Conservation (phyloP, 2,797 vertebrate genomes). For the Acanthurus tractus region DNA sequence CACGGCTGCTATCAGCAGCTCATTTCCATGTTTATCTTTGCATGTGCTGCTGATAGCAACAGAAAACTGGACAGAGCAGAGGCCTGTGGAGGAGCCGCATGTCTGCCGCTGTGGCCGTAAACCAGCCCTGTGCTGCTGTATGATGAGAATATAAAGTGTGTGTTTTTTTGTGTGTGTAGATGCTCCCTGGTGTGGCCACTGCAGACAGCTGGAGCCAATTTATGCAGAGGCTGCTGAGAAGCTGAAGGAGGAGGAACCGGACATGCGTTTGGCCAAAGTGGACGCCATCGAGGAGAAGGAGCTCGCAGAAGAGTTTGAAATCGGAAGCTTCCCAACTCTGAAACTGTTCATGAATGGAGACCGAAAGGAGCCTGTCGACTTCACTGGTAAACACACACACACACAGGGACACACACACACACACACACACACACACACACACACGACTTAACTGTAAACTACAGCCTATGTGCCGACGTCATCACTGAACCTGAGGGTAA, state of each 20-base stretch:
- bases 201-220: conserved; percentile 86
- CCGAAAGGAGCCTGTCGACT: conserved; percentile 84
- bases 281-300: conserved; percentile 84
- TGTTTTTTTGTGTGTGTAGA: conserved; percentile 75
- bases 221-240: conserved; percentile 84
- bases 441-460: not conserved
- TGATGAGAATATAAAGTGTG: not conserved
- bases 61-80: conserved; percentile 1
- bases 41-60: conserved; percentile 36
- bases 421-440: not conserved
- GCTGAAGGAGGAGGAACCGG: conserved; percentile 80
- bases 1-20: conserved; percentile 61
- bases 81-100: conserved; percentile 7
- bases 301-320: conserved; percentile 86
- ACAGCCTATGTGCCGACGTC: not conserved
- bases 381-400: conserved; percentile 81
- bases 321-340: conserved; percentile 87
- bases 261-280: conserved; percentile 88
- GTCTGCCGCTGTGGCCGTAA: not conserved
- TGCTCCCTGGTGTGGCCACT: conserved; percentile 92
- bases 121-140: not conserved
- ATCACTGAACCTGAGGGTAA: conserved; percentile 4
- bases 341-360: conserved; percentile 89
- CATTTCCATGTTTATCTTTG: conserved; percentile 67
- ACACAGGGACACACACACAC: not conserved